Conservation (phyloP, 2,113 vertebrate genomes). For the Malurus elegans region DNA sequence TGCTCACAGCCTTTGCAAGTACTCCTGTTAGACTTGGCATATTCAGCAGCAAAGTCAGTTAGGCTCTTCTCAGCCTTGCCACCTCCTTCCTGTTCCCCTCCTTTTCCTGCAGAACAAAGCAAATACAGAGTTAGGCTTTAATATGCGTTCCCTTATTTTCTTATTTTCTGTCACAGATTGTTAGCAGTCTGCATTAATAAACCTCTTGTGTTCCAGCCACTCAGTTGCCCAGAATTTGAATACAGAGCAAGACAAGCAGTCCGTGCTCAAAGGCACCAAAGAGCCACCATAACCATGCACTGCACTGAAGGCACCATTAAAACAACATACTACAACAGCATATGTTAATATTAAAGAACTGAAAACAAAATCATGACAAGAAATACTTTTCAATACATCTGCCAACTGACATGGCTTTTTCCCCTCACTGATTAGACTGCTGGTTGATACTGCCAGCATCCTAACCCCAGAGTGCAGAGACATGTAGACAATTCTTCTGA, state of each 20-base stretch:
- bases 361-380: background rate
- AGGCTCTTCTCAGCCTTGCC: conserved; percentile 85
- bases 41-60: conserved; percentile 91
- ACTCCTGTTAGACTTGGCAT: conserved; percentile 97
- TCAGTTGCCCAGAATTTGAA: background rate
- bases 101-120: conserved; percentile 69
- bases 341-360: background rate
- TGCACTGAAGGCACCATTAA: background rate
- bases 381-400: background rate
- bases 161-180: background rate
- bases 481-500: background rate
- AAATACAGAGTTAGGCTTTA: background rate
- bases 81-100: conserved; percentile 77
- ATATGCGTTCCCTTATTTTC: background rate
- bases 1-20: conserved; percentile 93
- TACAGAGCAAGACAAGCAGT: background rate
- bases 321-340: background rate
- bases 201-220: background rate
- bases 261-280: background rate
- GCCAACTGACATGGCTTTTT: background rate
- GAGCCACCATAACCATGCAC: background rate
- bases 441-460: background rate
- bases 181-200: background rate
- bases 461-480: accelerated
- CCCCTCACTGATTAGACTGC: background rate